Evolutionary conservation across 2,797 vertebrate genomes (phyloP), one percentile per base, ranked within the genome.

Genomic region (Mus minutoides): DNA sequence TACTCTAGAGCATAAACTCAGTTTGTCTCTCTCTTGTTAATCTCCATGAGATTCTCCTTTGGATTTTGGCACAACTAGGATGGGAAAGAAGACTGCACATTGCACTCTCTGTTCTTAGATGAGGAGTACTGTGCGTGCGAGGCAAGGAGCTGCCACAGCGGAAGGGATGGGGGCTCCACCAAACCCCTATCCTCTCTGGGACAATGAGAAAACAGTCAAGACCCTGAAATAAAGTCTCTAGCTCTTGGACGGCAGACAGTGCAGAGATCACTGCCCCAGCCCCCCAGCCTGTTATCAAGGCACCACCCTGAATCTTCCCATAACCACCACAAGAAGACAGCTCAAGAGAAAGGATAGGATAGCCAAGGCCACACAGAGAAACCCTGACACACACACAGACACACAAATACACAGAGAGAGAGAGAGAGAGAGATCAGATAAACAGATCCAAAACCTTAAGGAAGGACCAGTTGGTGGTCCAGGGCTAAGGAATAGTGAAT

Each of bases 121-220:
- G 58, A 92, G 69, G 92, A 82, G 90, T 29, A 40, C 37, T 37
- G 49, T 80, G 90, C 92, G 67, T 92, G 90, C 92, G 67, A 91
- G 88, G 78, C 73, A 95, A 95, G 88, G 88, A 95, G 96, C 97
- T 97, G 94, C 93, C 95, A 92, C 43, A 58, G 67, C 19, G 94
- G 96, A 96, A 96, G 94, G 95, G 94, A 96, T 91, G 91, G 96
- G 95, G 90, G 71, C 95, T 92, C 85, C 49, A 9, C 73, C 82
- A 29, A 1, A 85, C 78, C 83, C 88, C 90, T 78, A 62, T 97
- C 92, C 95, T 97, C 43, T 19, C 94, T 56, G 58, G 52, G 52
- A 76, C 11, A 11, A 43, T n/a, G 40, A 79, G 76, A 94, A 91
- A 94, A 95, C 0, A 92, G 84, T 75, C 90, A 76, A 94, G 90